Evolutionary conservation across 2,888 invertebrate species (phyloP), one percentile per base, ranked within the genome.

Genomic region (Melolontha melolontha): DNA sequence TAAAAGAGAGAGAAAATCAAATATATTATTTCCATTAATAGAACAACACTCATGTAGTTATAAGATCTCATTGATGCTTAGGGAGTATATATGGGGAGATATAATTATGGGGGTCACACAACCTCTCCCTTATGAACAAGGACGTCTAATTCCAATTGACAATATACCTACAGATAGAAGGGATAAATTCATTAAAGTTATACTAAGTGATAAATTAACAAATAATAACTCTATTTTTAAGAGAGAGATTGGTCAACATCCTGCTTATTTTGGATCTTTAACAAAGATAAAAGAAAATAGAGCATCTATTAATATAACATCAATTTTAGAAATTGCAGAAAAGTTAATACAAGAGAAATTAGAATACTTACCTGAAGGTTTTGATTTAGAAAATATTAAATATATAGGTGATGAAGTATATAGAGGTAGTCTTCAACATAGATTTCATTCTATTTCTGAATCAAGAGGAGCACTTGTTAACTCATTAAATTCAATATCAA

Each of bases 351-450:
- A 44, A 14, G 44, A 44, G n/a, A 44, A 44, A 16, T 44, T 44
- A 12, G 6, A 7, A 1, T n/a, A 14, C 7, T 4, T 44, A 5
- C 44, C 44, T n/a, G 14, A 5, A n/a, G 44, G 44, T n/a, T 44
- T 44, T 44, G 44, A 44, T 44, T 14, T 14, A 12, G n/a, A 5
- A 1, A n/a, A 12, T 1, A 6, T 44, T 1, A 44, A 44, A n/a
- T 12, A 44, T 44, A 44, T 44, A n/a, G 16, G 44, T n/a, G 44
- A 16, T n/a, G 44, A 44, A n/a, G 12, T 44, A 2, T 44, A 44
- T 44, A 16, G 44, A 44, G 44, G 44, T 7, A 44, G 44, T 44
- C 12, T 44, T 7, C 44, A 44, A 44, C 44, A 44, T n/a, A 44
- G 44, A n/a, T 44, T 44, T n/a, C 44, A 44, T 4, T 44, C 44